phyloP scores from a whole-genome alignment of 2,113 vertebrate genomes.

The Cynocephalus volans region DNA sequence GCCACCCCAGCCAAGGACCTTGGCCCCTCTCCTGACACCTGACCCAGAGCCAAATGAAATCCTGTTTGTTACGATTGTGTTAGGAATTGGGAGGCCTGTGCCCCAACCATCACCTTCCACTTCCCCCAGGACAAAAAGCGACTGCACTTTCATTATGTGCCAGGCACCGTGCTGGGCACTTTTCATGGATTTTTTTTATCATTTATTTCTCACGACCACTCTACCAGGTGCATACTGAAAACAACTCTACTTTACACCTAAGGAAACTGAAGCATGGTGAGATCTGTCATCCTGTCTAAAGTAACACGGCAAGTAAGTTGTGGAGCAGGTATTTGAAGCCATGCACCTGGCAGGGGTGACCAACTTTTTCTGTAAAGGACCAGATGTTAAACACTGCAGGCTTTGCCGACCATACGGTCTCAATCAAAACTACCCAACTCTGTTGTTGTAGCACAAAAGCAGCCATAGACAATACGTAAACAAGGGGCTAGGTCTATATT shows the following conservation, averaged over 20 bases:
- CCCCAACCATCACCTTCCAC: accelerated
- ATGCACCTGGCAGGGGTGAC: accelerated
- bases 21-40: neutral
- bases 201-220: accelerated
- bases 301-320: accelerated
- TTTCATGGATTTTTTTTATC: accelerated
- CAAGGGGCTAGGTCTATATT: accelerated
- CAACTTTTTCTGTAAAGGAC: neutral
- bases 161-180: neutral
- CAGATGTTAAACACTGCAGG: accelerated
- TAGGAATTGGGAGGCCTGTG: accelerated
- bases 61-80: neutral
- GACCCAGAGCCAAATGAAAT: neutral
- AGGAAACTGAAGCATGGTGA: accelerated
- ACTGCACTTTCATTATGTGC: accelerated
- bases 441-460: neutral
- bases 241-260: accelerated
- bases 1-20: neutral
- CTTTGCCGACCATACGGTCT: accelerated
- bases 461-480: accelerated
- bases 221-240: accelerated
- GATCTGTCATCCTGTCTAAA: accelerated
- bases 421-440: accelerated
- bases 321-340: accelerated
- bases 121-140: neutral